Conservation (phyloP, 2,797 vertebrate genomes). For the Pipistrellus nathusii region DNA sequence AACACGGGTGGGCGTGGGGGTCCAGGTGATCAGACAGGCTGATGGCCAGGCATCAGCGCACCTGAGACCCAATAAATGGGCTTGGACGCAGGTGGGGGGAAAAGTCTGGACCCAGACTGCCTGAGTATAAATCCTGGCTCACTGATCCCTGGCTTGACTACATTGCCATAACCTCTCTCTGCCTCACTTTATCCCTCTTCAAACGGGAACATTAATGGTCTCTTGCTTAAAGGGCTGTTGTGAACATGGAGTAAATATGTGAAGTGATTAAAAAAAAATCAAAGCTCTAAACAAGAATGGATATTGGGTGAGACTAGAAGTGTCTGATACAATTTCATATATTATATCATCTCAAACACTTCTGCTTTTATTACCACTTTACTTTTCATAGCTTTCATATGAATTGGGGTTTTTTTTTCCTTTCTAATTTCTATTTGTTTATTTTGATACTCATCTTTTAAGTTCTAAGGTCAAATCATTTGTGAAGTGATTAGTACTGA, state of each 20-base stretch:
- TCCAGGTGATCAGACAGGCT: too few species aligned
- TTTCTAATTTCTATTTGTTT: neutral
- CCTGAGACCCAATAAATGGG: neutral
- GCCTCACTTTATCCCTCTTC: neutral
- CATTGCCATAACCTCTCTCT: neutral
- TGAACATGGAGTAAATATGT: neutral
- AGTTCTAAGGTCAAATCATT: neutral
- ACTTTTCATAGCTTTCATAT: neutral
- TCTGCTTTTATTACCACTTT: neutral
- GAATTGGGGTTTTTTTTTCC: conserved; percentile 13
- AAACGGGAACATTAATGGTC: neutral
- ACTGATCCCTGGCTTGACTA: too few species aligned
- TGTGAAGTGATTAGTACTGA: neutral
- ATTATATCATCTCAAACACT: neutral
- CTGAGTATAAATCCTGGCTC: neutral
- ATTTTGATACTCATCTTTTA: conserved; percentile 9
- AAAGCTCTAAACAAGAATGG: neutral
- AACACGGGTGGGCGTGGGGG: too few species aligned
- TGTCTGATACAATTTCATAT: neutral
- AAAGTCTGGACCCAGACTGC: neutral
- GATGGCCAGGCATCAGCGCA: too few species aligned
- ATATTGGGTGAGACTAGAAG: neutral
- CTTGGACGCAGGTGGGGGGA: neutral
- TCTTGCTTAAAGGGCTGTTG: neutral
- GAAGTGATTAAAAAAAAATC: neutral